Percentiles rank a stretch among this genome's conserved stretches.
phyloP scores from a whole-genome alignment of 2,797 vertebrate species.

The Halcyon badia region DNA sequence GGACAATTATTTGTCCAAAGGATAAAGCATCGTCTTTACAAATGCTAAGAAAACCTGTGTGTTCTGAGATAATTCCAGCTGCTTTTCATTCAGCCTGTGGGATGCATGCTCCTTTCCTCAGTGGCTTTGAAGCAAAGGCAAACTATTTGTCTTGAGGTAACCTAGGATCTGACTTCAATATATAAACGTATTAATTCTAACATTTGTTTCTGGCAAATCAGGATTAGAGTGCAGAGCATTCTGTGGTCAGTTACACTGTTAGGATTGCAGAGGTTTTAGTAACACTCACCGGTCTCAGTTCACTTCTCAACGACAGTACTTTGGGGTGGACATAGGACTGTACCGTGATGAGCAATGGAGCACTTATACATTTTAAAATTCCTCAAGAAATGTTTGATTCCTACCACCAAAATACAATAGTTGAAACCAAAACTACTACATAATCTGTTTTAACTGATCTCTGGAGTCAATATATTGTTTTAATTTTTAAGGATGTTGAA shows the following conservation, averaged over 20 bases:
- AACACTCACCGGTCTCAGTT: not conserved
- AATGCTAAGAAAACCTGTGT: not conserved
- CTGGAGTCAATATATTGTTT: not conserved
- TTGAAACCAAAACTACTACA: not conserved
- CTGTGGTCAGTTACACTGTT: not conserved
- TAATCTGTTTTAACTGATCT: not conserved
- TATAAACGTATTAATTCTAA: not conserved
- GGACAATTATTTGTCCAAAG: not conserved
- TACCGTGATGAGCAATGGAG: not conserved
- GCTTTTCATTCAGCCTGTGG: not conserved
- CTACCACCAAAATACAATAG: not conserved
- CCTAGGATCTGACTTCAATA: not conserved
- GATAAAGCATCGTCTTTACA: not conserved
- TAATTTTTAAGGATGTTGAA: not conserved
- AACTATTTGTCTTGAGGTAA: not conserved
- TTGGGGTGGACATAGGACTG: not conserved
- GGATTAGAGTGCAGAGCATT: not conserved
- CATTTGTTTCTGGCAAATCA: not conserved
- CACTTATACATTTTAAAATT: not conserved
- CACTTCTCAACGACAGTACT: not conserved
- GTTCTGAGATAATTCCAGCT: not conserved
- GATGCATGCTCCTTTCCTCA: not conserved
- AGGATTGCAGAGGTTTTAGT: not conserved
- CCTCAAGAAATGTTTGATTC: not conserved
- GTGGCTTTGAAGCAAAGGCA: not conserved